These are phyloP conservation scores for Theocolax elegans DNA, from an alignment of 1,140 invertebrate species.

Conservation along the genomic window DNA sequence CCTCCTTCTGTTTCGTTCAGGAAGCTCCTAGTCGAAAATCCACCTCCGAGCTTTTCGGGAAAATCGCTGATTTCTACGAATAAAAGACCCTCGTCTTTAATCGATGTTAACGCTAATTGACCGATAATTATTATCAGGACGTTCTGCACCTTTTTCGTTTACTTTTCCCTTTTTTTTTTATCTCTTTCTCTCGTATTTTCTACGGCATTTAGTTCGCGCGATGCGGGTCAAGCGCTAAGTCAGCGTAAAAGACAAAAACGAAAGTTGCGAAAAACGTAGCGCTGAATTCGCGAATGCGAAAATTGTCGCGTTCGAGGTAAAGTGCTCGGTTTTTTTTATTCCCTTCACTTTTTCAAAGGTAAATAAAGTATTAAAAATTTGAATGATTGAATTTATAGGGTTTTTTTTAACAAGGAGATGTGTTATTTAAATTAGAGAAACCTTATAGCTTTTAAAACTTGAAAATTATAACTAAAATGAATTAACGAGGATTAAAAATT, in stretches of 20 bases:
- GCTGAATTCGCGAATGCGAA: no score
- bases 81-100: constrained; percentile 47
- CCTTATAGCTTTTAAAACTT: no score
- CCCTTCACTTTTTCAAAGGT: no score
- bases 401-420: no score
- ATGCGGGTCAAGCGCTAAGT: constrained; percentile 60
- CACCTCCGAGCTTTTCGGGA: constrained; percentile 33
- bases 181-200: constrained; percentile 1
- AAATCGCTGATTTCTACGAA: constrained; percentile 61
- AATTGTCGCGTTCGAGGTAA: no score
- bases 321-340: no score
- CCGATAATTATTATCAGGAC: constrained; percentile 56
- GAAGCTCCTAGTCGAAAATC: background rate
- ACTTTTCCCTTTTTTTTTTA: background rate
- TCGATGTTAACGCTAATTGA: constrained; percentile 46
- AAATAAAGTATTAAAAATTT: no score
- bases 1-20: background rate
- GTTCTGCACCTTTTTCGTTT: constrained; percentile 19
- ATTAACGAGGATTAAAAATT: no score
- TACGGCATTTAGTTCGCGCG: constrained; percentile 36
- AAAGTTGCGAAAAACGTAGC: constrained; percentile 6
- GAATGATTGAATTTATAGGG: no score
- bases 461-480: no score
- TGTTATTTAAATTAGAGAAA: no score
- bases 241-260: constrained; percentile 46